Conservation (phyloP, 2,113 vertebrate genomes). For the Tragelaphus buxtoni region DNA sequence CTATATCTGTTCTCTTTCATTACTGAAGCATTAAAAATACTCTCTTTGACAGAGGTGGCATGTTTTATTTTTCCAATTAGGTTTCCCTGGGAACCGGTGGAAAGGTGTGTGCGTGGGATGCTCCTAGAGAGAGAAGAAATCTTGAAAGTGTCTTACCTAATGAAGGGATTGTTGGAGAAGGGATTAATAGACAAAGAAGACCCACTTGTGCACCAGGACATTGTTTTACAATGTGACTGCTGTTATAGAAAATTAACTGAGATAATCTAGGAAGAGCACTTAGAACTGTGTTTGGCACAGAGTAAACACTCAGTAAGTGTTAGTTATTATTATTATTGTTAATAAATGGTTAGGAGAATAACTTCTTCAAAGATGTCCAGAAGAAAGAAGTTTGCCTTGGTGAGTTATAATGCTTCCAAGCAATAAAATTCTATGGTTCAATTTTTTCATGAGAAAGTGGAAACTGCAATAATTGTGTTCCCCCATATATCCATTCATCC, state of each 20-base stretch:
- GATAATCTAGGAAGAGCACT: background rate
- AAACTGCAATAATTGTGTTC: slow-evolving; percentile 18
- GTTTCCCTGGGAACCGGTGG: slow-evolving; percentile 72
- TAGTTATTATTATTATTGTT: background rate
- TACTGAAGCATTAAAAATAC: slow-evolving; percentile 10
- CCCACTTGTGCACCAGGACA: background rate
- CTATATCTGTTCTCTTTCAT: background rate
- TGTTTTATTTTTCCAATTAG: slow-evolving; percentile 50
- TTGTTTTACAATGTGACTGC: background rate
- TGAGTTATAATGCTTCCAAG: background rate
- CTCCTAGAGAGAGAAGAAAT: slow-evolving; percentile 48
- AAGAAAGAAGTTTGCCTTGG: slow-evolving; percentile 49
- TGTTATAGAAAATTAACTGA: background rate
- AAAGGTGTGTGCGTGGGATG: background rate
- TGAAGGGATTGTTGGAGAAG: slow-evolving; percentile 49
- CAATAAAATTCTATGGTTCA: background rate
- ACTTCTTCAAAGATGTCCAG: slow-evolving; percentile 55
- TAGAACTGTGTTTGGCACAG: background rate
- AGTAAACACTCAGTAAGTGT: background rate
- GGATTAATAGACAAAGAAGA: background rate
- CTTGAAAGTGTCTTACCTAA: slow-evolving; percentile 55
- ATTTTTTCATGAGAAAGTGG: background rate
- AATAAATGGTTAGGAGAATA: background rate
- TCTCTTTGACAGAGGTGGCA: slow-evolving; percentile 42
- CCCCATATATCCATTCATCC: background rate